phyloP scores from a whole-genome alignment of 2,113 vertebrate genomes.

The Bagarius yarrelli region DNA sequence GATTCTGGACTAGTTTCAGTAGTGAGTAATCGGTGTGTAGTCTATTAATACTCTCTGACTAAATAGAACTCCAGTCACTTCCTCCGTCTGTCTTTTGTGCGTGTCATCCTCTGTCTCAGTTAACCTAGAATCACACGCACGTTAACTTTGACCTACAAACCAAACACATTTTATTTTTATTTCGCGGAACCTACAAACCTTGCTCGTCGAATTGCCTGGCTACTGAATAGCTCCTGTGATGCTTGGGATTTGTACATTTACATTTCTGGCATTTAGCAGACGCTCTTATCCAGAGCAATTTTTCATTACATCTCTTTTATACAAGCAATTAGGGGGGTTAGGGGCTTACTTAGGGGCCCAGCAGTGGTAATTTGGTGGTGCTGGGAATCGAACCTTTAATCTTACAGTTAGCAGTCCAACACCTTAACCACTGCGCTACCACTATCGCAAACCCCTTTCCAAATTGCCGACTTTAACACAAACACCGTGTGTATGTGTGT shows the following conservation, averaged over 20 bases:
- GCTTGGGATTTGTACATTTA: conserved; percentile 34
- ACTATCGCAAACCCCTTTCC: no score
- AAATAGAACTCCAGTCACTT: conserved; percentile 33
- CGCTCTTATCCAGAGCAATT: no score
- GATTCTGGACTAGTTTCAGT: conserved; percentile 35
- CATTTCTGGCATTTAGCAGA: no score
- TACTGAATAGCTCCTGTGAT: conserved; percentile 24
- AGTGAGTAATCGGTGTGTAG: conserved; percentile 17
- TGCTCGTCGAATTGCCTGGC: background rate
- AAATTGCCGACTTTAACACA: background rate
- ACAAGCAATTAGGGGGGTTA: no score
- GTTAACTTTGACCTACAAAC: background rate
- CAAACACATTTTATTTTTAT: background rate
- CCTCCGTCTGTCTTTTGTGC: conserved; percentile 20
- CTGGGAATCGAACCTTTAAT: no score
- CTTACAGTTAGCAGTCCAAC: no score
- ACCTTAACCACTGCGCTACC: no score
- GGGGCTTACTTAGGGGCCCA: no score
- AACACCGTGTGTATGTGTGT: conserved; percentile 6
- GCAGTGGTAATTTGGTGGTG: no score
- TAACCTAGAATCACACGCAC: background rate
- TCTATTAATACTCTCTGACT: conserved; percentile 26
- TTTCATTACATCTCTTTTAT: no score
- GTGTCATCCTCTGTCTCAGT: background rate
- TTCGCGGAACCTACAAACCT: background rate